Evolutionary conservation across 2,113 vertebrate genomes (phyloP).

Genomic region (Lichenostomus cassidix): DNA sequence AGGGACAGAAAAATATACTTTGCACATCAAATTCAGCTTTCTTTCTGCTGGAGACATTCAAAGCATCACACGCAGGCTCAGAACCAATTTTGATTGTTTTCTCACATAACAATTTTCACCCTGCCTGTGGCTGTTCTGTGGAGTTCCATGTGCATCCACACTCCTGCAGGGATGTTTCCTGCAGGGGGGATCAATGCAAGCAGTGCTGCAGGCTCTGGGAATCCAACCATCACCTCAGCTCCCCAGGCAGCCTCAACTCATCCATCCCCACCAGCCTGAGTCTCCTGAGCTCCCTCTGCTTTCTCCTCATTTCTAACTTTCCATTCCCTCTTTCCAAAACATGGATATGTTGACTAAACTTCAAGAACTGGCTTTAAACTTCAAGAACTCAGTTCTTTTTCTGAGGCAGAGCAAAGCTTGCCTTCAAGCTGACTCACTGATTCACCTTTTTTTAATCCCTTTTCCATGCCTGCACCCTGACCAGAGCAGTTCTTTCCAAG

Average conservation of each 20-base stretch:
- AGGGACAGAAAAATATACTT: background rate
- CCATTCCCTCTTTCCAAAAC: background rate
- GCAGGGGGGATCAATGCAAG: background rate
- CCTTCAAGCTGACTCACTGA: background rate
- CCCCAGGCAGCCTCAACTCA: background rate
- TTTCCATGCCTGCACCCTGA: background rate
- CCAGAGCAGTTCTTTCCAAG: background rate
- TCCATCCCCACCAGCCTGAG: background rate
- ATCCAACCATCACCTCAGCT: background rate
- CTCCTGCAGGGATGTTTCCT: background rate
- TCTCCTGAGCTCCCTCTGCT: background rate
- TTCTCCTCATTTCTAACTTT: background rate
- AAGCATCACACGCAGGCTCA: background rate
- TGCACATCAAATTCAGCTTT: too few species aligned
- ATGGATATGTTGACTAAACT: background rate
- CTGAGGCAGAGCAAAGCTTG: background rate
- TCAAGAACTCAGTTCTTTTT: background rate
- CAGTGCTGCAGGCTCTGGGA: background rate
- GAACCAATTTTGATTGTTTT: background rate
- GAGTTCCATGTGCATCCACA: background rate
- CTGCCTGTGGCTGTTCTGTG: background rate
- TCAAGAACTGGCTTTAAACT: background rate
- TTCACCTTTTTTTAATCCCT: background rate
- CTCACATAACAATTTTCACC: background rate
- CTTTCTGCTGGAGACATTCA: conserved; percentile 13